Conservation (phyloP, 23 tunicate species). For the Diplosoma virens region DNA sequence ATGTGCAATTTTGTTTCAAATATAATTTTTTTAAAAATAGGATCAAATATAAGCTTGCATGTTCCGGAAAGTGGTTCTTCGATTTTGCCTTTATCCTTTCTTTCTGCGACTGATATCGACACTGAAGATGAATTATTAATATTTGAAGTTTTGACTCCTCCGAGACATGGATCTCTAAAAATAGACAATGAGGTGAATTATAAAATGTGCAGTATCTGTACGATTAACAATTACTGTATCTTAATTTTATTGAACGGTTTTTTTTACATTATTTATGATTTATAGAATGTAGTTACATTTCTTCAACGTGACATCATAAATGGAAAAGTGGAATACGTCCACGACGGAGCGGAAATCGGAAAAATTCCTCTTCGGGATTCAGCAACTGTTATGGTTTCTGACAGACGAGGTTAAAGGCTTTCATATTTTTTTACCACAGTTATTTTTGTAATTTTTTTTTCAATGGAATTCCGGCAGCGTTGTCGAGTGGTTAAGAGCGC, state of each 20-base stretch:
- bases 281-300: conserved; percentile 42
- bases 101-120: conserved; percentile 81
- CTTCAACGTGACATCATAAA: conserved; percentile 53
- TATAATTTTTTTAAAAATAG: background rate
- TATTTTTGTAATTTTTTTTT: too few relatives aligned
- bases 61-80: conserved; percentile 59
- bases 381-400: conserved; percentile 63
- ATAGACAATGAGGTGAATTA: conserved; percentile 48
- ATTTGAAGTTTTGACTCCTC: conserved; percentile 62
- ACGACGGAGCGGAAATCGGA: conserved; percentile 67
- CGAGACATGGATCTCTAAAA: conserved; percentile 40
- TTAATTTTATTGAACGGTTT: background rate
- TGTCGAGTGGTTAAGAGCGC: too few relatives aligned
- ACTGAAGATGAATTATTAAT: conserved; percentile 58
- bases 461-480: too few relatives aligned
- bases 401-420: conserved; percentile 40
- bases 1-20: too few relatives aligned
- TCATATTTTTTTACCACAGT: background rate
- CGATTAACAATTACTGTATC: background rate
- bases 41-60: conserved; percentile 16
- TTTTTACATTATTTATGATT: background rate
- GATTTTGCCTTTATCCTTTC: conserved; percentile 22
- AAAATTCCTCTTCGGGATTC: conserved; percentile 27
- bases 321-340: conserved; percentile 48
- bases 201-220: background rate